Percentiles rank a stretch among this genome's conserved stretches.
These are phyloP conservation scores for Neodontobutis hainanensis DNA, from an alignment of 2,113 vertebrate genomes.

Conservation along the genomic window DNA sequence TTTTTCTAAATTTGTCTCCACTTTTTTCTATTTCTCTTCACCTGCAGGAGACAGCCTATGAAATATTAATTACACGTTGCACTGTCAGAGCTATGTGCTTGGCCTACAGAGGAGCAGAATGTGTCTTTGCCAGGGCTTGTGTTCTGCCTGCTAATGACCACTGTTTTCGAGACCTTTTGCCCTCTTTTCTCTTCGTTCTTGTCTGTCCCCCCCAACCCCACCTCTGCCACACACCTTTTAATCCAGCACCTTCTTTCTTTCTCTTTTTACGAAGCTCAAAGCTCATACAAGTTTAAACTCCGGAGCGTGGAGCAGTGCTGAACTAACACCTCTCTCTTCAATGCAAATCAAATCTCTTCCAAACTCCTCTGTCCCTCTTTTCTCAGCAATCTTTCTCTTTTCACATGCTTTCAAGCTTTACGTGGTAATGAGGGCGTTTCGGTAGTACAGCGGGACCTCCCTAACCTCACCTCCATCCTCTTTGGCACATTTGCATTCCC, in stretches of 20 bases:
- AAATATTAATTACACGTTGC: slow-evolving; percentile 71
- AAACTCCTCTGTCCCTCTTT: slow-evolving; percentile 24
- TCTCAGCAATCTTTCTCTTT: slow-evolving; percentile 28
- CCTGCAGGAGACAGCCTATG: slow-evolving; percentile 61
- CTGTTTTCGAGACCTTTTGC: slow-evolving; percentile 66
- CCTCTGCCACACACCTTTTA: neutral
- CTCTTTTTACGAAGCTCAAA: neutral
- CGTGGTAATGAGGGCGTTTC: slow-evolving; percentile 53
- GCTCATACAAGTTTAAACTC: slow-evolving; percentile 33
- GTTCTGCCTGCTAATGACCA: slow-evolving; percentile 69
- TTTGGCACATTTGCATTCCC: slow-evolving; percentile 14
- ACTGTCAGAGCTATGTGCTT: slow-evolving; percentile 58
- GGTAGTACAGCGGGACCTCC: slow-evolving; percentile 33
- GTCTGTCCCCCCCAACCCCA: slow-evolving; percentile 30
- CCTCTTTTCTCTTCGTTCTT: slow-evolving; percentile 45
- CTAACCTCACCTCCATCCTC: slow-evolving; percentile 37
- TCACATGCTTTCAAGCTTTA: slow-evolving; percentile 42
- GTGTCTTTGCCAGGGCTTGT: slow-evolving; percentile 41
- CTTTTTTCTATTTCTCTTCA: slow-evolving; percentile 41
- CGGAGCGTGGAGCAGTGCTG: slow-evolving; percentile 18
- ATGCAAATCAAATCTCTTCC: slow-evolving; percentile 54
- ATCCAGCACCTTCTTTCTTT: neutral
- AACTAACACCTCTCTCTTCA: slow-evolving; percentile 28
- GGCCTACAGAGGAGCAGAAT: slow-evolving; percentile 48
- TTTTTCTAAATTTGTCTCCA: slow-evolving; percentile 31